Evolutionary conservation across 2,888 invertebrate genomes (phyloP).

Genomic region (Heliconius ismenius): DNA sequence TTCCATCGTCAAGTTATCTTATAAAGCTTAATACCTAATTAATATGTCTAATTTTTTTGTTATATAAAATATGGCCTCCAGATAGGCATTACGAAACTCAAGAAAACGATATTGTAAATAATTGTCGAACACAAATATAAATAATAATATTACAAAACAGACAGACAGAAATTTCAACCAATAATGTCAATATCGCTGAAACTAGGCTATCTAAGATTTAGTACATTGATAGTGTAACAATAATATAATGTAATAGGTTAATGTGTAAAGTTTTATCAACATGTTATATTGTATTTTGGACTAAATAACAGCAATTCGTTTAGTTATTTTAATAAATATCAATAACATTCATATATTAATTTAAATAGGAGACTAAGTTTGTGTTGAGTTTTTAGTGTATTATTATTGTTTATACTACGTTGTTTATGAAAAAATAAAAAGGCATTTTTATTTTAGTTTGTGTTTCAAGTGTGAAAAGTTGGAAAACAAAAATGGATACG

Average conservation of each 20-base stretch:
- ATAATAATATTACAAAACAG: neutral
- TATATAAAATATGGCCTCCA: no score
- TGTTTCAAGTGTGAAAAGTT: no score
- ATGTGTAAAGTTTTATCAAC: neutral
- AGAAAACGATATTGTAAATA: neutral
- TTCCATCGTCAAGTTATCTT: no score
- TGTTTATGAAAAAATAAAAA: no score
- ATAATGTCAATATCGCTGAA: neutral
- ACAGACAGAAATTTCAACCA: neutral
- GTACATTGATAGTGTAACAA: slow-evolving; percentile 10
- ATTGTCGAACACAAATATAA: neutral
- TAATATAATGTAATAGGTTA: neutral
- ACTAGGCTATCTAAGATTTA: slow-evolving; percentile 24
- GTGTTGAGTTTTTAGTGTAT: neutral
- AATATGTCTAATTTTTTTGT: no score
- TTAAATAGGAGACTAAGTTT: neutral
- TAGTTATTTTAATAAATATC: neutral
- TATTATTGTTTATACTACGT: no score
- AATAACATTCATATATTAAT: neutral
- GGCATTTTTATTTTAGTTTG: no score
- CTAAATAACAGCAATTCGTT: neutral
- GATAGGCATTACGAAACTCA: neutral
- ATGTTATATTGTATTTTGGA: neutral
- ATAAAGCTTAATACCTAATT: no score
- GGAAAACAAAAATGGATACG: no score